phyloP scores from a whole-genome alignment of 2,113 vertebrate genomes.

The Siniperca knerii region DNA sequence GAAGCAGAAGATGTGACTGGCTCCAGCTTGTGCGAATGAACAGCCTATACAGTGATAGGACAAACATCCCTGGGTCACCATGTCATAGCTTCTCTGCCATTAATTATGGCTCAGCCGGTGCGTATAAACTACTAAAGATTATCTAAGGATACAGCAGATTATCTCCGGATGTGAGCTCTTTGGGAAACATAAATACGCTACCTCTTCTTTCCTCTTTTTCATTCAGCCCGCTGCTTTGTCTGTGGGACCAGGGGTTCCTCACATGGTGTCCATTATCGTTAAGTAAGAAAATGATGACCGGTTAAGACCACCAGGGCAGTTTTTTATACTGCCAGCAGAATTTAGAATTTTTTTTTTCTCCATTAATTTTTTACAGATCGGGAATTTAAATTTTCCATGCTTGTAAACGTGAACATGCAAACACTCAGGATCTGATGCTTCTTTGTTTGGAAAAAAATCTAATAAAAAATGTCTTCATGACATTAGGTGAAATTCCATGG shows the following conservation, averaged over 20 bases:
- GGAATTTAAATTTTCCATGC: constrained; percentile 22
- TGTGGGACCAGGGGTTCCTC: constrained; percentile 59
- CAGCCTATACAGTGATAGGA: constrained; percentile 51
- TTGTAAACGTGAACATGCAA: constrained; percentile 25
- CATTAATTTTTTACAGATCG: constrained; percentile 24
- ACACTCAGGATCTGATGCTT: constrained; percentile 14
- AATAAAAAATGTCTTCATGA: constrained; percentile 26
- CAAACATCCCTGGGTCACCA: constrained; percentile 73
- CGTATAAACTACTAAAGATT: constrained; percentile 73
- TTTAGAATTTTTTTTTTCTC: constrained; percentile 39
- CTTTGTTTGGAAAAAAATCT: constrained; percentile 23
- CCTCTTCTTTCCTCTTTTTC: constrained; percentile 60
- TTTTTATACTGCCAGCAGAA: constrained; percentile 44
- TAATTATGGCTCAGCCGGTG: constrained; percentile 73
- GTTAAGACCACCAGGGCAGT: constrained; percentile 67
- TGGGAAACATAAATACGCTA: constrained; percentile 75
- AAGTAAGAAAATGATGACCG: constrained; percentile 72
- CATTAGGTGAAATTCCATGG: constrained; percentile 15
- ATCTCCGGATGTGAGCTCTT: constrained; percentile 76
- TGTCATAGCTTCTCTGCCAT: constrained; percentile 72
- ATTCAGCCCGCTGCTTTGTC: constrained; percentile 37
- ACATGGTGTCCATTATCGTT: constrained; percentile 80
- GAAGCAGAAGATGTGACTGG: constrained; percentile 42
- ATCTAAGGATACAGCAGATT: constrained; percentile 79
- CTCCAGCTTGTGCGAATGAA: constrained; percentile 53